These are phyloP conservation scores for Trididemnum nubilum DNA, from an alignment of 23 tunicate species.

Conservation along the genomic window DNA sequence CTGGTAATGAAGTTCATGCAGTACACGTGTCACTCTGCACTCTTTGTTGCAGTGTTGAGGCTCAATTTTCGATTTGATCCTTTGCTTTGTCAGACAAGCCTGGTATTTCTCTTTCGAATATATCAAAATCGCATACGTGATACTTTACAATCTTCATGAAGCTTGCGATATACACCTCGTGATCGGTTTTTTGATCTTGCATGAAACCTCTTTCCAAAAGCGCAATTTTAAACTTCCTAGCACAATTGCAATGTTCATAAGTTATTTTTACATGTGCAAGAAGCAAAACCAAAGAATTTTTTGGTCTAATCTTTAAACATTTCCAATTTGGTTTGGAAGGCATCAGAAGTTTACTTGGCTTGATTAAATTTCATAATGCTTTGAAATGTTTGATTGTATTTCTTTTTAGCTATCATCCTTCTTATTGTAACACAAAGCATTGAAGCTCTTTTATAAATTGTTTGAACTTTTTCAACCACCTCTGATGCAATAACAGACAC, in stretches of 20 bases:
- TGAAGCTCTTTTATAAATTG: constrained; percentile 1
- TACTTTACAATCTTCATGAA: no score
- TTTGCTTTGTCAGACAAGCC: no score
- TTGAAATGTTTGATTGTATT: neutral
- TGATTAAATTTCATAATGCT: neutral
- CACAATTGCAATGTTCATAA: constrained; percentile 12
- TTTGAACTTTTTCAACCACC: constrained; percentile 12
- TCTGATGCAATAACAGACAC: constrained; percentile 7
- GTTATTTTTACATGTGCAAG: constrained; percentile 12
- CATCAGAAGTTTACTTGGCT: neutral
- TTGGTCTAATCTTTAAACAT: neutral
- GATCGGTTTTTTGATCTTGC: neutral
- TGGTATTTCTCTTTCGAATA: neutral
- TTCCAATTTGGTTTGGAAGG: neutral
- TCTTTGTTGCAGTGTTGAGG: neutral
- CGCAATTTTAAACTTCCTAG: neutral
- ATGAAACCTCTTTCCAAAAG: constrained; percentile 9
- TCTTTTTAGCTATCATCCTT: neutral
- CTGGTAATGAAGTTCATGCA: neutral
- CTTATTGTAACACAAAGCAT: neutral
- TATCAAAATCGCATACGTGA: no score
- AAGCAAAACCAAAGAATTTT: constrained; percentile 12
- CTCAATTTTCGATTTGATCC: neutral
- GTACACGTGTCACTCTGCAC: neutral
- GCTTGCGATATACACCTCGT: neutral